Conservation (phyloP, 2,797 vertebrate species). For the Malurus splendens region DNA sequence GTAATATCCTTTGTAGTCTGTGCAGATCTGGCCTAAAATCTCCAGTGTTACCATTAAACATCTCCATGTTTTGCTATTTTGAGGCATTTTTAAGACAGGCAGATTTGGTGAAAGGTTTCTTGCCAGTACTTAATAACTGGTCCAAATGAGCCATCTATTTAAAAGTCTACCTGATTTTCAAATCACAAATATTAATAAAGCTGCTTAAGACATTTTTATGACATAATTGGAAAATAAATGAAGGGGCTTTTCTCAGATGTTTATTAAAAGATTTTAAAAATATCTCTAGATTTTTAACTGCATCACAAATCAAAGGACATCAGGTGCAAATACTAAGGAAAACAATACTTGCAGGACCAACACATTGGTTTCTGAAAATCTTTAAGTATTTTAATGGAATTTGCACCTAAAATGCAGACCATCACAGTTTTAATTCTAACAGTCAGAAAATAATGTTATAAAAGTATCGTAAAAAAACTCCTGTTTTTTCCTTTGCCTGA, state of each 20-base stretch:
- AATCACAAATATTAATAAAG: neutral
- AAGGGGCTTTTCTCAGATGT: neutral
- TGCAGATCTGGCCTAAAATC: neutral
- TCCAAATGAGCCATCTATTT: neutral
- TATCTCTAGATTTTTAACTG: neutral
- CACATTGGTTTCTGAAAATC: neutral
- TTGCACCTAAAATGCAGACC: neutral
- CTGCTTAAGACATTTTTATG: neutral
- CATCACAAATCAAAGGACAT: neutral
- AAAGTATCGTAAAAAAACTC: neutral
- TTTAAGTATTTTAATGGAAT: neutral
- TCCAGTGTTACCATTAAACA: neutral
- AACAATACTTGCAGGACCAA: neutral
- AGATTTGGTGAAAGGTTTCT: neutral
- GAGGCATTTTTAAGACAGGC: neutral
- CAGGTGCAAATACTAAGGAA: neutral
- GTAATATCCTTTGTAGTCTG: neutral
- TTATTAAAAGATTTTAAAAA: neutral
- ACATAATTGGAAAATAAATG: neutral
- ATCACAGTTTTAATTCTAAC: neutral
- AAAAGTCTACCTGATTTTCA: neutral
- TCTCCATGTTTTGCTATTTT: neutral
- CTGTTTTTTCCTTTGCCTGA: neutral
- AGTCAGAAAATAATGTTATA: neutral
- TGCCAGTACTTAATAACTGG: neutral